A percentile compares a stretch with the other conserved stretches of the same genome.
Conservation (phyloP, 2,797 vertebrate species). For the Smutsia gigantea region DNA sequence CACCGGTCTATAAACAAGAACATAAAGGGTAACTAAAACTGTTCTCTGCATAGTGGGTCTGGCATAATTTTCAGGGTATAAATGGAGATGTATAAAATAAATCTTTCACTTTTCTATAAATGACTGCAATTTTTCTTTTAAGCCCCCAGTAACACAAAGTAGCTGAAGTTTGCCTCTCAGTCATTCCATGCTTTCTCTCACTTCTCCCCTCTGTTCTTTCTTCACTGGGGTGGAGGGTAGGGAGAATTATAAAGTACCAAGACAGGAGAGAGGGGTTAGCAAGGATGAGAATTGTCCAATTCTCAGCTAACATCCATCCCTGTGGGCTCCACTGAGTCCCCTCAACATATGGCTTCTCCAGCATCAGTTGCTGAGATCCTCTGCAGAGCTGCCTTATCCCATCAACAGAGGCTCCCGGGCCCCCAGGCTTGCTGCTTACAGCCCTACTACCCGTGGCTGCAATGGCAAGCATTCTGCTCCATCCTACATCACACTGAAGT, state of each 20-base stretch:
- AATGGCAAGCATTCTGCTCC: neutral
- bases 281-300: too few relatives aligned
- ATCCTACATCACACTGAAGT: neutral
- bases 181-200: neutral
- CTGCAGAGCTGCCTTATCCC: neutral
- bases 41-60: neutral
- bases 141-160: neutral
- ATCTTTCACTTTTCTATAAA: neutral
- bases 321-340: neutral
- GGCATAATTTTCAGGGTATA: neutral
- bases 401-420: neutral
- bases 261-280: neutral
- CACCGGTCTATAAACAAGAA: constrained; percentile 30
- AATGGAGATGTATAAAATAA: neutral
- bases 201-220: neutral
- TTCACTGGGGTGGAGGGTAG: neutral
- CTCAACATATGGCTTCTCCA: neutral
- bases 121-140: neutral
- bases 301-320: too few relatives aligned
- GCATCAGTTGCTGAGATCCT: neutral
- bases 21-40: constrained; percentile 37
- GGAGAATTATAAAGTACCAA: neutral
- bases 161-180: neutral
- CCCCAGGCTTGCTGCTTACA: neutral
- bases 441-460: neutral